These are phyloP conservation scores for Adrianichthys oophorus DNA, from an alignment of 2,797 vertebrate genomes.

Conservation along the genomic window DNA sequence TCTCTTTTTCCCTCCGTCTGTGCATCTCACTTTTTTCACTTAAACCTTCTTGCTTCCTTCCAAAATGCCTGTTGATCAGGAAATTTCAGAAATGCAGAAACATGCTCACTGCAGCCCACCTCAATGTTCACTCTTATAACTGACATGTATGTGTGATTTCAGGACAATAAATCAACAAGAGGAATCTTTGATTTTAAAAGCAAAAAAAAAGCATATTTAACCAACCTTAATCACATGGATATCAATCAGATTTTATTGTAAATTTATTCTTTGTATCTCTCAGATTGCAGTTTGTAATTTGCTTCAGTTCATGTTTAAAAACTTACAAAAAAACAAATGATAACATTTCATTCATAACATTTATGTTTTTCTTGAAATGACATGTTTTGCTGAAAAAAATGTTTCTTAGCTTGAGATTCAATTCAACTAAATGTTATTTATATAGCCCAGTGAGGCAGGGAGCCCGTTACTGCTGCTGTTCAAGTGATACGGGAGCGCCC, in stretches of 20 bases:
- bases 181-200: slow-evolving; percentile 2
- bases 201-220: background rate
- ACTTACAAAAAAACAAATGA: no score
- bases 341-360: no score
- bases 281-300: no score
- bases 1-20: slow-evolving; percentile 52
- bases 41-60: slow-evolving; percentile 57
- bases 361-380: no score
- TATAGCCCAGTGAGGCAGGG: no score
- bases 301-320: no score
- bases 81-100: slow-evolving; percentile 69
- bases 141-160: slow-evolving; percentile 40
- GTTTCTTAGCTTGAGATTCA: no score
- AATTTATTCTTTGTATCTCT: no score
- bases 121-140: slow-evolving; percentile 65
- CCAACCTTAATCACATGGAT: background rate
- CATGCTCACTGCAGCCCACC: slow-evolving; percentile 64
- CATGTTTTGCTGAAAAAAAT: no score
- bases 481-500: no score
- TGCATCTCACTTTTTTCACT: slow-evolving; percentile 62
- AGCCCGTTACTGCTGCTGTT: no score
- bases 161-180: slow-evolving; percentile 8
- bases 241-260: background rate
- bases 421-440: no score
- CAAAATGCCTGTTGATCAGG: slow-evolving; percentile 47